These are phyloP conservation scores for Pycnomerus fuliginosus DNA, from an alignment of 2,888 invertebrate species.

Conservation along the genomic window DNA sequence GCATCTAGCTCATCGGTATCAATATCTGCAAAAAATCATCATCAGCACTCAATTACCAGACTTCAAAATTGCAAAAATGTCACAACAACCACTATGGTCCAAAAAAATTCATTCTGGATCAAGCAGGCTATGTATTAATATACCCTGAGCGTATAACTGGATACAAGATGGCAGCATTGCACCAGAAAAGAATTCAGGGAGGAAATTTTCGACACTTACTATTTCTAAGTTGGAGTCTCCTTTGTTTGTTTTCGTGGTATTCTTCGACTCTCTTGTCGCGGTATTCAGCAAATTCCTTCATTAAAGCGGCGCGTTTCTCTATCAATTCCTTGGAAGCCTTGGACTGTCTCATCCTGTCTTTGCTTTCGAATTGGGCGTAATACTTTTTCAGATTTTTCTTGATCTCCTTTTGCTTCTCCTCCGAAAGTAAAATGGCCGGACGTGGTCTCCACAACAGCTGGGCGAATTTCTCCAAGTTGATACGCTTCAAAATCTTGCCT, in stretches of 20 bases:
- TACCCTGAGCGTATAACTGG: constrained; percentile 41
- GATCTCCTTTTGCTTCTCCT: constrained; percentile 89
- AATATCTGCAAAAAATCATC: constrained; percentile 64
- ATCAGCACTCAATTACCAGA: neutral
- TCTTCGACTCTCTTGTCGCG: constrained; percentile 72
- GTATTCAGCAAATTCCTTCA: constrained; percentile 84
- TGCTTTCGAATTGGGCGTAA: constrained; percentile 92
- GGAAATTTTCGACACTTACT: constrained; percentile 61
- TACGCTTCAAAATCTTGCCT: constrained; percentile 71
- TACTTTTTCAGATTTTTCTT: constrained; percentile 98
- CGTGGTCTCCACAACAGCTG: constrained; percentile 96
- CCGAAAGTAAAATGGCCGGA: constrained; percentile 79
- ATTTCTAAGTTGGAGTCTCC: constrained; percentile 81
- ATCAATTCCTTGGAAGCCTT: constrained; percentile 94
- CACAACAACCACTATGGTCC: too few species aligned
- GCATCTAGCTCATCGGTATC: constrained; percentile 93
- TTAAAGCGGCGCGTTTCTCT: constrained; percentile 84
- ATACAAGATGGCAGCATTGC: constrained; percentile 17
- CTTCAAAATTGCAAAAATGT: too few species aligned
- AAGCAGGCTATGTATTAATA: too few species aligned
- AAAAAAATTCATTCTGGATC: too few species aligned
- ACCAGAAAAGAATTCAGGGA: constrained; percentile 35
- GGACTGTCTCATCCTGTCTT: constrained; percentile 89
- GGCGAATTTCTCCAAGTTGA: constrained; percentile 89
- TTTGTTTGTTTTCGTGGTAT: constrained; percentile 75